phyloP scores from a whole-genome alignment of 2,888 invertebrate species.

The Leptopterna dolabrata region DNA sequence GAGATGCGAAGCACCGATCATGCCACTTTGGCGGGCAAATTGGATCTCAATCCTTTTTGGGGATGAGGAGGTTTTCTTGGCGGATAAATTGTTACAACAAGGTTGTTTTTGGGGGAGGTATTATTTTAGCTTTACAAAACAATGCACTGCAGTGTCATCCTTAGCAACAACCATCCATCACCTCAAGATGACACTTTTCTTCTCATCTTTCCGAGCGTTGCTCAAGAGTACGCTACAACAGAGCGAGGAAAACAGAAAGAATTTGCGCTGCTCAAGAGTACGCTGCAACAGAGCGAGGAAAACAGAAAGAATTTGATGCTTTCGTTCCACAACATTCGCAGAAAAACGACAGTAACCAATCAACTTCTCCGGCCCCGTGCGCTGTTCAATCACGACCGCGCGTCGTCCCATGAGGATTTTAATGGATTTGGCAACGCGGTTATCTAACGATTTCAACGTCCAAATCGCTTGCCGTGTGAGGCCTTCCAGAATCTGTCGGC shows the following conservation, averaged over 20 bases:
- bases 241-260: neutral
- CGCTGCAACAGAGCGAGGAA: neutral
- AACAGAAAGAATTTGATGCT: neutral
- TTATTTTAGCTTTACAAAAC: no score
- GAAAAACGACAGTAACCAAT: neutral
- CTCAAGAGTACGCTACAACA: neutral
- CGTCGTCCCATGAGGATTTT: neutral
- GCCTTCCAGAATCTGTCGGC: neutral
- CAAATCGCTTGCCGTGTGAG: neutral
- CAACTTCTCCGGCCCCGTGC: neutral
- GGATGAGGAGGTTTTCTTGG: no score
- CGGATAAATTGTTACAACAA: no score
- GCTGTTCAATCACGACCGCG: neutral
- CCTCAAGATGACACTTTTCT: no score
- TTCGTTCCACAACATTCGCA: neutral
- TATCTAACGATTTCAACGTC: neutral
- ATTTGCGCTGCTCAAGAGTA: neutral
- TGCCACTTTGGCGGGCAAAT: no score
- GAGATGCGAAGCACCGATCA: no score
- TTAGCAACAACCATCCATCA: no score
- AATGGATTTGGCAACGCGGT: conserved; percentile 7
- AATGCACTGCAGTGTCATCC: no score
- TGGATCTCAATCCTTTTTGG: no score
- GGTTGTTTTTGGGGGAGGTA: no score
- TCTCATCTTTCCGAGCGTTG: no score